These are phyloP conservation scores for Coleophora deauratella DNA, from an alignment of 2,888 invertebrate genomes.

Conservation along the genomic window DNA sequence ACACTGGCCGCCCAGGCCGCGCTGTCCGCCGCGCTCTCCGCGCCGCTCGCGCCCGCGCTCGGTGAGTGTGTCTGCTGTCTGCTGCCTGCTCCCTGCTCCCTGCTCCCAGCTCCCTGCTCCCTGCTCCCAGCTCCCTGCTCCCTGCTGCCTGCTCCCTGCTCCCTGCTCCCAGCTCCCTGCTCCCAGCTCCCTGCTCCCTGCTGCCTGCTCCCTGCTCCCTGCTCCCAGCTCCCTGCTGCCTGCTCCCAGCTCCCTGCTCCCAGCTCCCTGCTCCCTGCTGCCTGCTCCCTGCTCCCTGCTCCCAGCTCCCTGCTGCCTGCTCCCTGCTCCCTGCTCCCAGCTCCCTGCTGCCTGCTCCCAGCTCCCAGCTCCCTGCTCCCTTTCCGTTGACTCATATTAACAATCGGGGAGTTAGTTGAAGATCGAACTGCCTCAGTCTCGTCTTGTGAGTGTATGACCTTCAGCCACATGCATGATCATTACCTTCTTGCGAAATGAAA, in stretches of 20 bases:
- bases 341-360: background rate
- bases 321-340: background rate
- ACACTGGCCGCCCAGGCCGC: too few species aligned
- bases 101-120: background rate
- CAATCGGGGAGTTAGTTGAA: too few species aligned
- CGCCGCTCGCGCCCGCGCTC: slow-evolving; percentile 93
- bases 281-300: background rate
- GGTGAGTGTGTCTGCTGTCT: slow-evolving; percentile 40
- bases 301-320: background rate
- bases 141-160: background rate
- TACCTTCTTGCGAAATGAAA: too few species aligned
- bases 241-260: background rate
- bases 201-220: background rate
- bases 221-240: too few species aligned
- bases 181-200: background rate
- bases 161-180: background rate
- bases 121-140: background rate
- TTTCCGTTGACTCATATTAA: background rate
- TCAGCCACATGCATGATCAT: too few species aligned
- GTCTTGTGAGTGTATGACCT: too few species aligned
- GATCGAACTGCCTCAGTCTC: too few species aligned
- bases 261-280: background rate
- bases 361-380: background rate
- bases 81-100: too few species aligned
- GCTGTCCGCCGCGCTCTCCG: slow-evolving; percentile 89